A percentile compares a stretch with the other conserved stretches of the same genome.
These are phyloP conservation scores for Neosalanx taihuensis DNA, from an alignment of 2,797 vertebrate genomes.

Conservation along the genomic window DNA sequence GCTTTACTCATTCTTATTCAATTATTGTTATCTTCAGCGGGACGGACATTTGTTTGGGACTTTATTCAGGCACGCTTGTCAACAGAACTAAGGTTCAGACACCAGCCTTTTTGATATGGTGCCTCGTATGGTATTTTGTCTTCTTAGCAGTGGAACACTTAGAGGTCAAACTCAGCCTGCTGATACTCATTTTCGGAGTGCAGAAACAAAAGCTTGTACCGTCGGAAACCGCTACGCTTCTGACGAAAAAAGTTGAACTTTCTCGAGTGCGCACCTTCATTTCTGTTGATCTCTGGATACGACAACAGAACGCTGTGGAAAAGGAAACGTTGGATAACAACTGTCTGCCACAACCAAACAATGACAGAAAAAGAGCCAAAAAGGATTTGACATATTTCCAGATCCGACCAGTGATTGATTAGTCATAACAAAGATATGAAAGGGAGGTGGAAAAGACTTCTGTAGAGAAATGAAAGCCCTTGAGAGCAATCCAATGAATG, in stretches of 20 bases:
- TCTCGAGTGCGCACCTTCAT: background rate
- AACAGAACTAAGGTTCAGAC: background rate
- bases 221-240: background rate
- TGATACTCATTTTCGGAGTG: background rate
- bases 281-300: background rate
- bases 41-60: too few relatives aligned
- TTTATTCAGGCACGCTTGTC: background rate
- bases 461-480: background rate
- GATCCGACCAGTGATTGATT: background rate
- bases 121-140: background rate
- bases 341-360: background rate
- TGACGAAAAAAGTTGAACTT: background rate
- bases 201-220: background rate
- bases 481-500: conserved; percentile 14
- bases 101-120: background rate
- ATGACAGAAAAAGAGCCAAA: background rate
- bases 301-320: background rate
- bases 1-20: too few relatives aligned
- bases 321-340: background rate
- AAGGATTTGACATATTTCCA: background rate
- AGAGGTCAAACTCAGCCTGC: background rate
- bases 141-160: background rate
- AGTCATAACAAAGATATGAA: background rate
- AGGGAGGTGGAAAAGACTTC: conserved; percentile 9
- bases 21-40: too few relatives aligned